These are phyloP conservation scores for Xenentodon cancila DNA, from an alignment of 2,797 vertebrate genomes.

Conservation along the genomic window DNA sequence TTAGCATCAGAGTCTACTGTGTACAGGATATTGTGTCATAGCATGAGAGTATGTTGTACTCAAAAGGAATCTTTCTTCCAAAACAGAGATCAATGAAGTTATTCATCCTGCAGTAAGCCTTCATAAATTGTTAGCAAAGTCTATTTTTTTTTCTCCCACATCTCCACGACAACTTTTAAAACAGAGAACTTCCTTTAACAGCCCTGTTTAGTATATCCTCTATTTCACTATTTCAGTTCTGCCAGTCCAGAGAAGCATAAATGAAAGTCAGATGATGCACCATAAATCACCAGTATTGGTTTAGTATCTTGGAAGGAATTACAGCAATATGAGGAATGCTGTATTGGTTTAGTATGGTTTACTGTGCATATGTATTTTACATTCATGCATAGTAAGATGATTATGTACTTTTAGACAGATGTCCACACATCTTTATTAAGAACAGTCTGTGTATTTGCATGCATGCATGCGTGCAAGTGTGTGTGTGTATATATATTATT, in stretches of 20 bases:
- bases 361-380: too few species aligned
- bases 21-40: conserved; percentile 15
- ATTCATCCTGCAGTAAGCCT: conserved; percentile 27
- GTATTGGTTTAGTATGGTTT: too few species aligned
- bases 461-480: too few species aligned
- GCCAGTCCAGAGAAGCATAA: conserved; percentile 66
- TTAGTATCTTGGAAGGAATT: conserved; percentile 76
- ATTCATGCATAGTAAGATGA: too few species aligned
- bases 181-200: conserved; percentile 49
- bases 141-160: conserved; percentile 29
- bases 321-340: conserved; percentile 64
- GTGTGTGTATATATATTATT: too few species aligned
- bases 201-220: conserved; percentile 55
- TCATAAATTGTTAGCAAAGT: conserved; percentile 26
- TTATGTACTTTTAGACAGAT: too few species aligned
- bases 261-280: conserved; percentile 68
- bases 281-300: conserved; percentile 85
- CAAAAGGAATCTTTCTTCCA: conserved; percentile 25
- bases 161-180: conserved; percentile 61
- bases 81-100: conserved; percentile 22
- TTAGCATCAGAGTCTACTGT: background rate
- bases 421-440: too few species aligned
- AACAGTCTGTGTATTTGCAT: too few species aligned
- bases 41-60: conserved; percentile 11
- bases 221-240: conserved; percentile 56